Evolutionary conservation across 2,113 vertebrate species (phyloP), one percentile per base, ranked within the genome.

Genomic region (Mesocricetus auratus): DNA sequence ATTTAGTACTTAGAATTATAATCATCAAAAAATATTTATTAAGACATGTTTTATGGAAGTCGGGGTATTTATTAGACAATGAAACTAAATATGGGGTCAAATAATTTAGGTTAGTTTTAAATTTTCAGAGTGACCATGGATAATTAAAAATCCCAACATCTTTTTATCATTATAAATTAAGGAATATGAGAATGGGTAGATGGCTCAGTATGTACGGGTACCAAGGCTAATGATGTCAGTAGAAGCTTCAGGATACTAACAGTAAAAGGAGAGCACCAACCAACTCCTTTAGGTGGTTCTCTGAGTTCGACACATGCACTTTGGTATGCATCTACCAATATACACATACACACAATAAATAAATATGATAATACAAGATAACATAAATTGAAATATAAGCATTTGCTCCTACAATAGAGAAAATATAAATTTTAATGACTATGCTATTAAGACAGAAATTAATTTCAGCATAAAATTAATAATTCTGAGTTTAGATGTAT

Each of bases 21-120:
- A 66, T 74, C 42, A 92, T 66, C n/a, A 64, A 64, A 96, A 96
- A 91, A 82, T 81, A 39, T 88, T 78, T 88, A 93, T 36, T 82
- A 86, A 88, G 31, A 2, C 36, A 15, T 77, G 6, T 39, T 50
- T 91, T 83, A 6, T 50, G 82, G 0, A 83, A 16, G 19, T n/a
- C 17, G 62, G 22, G 39, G 64, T 42, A 53, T 39, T 94, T 73
- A 87, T 45, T 91, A 64, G 13, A 86, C 8, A 47, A 86, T 36
- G 12, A 17, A 7, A 68, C 0, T 81, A n/a, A 79, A 75, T 22
- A 82, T 36, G 0, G 19, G 88, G 29, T 68, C 36, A 86, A 39
- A 97, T 87, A n/a, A 83, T 42, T 26, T 79, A 79, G 1, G 7
- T 33, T 89, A 19, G 7, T 69, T 86, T 91, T 93, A 69, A 0